Conservation (phyloP, 1,140 invertebrate species). For the Melanaphis sacchari region DNA sequence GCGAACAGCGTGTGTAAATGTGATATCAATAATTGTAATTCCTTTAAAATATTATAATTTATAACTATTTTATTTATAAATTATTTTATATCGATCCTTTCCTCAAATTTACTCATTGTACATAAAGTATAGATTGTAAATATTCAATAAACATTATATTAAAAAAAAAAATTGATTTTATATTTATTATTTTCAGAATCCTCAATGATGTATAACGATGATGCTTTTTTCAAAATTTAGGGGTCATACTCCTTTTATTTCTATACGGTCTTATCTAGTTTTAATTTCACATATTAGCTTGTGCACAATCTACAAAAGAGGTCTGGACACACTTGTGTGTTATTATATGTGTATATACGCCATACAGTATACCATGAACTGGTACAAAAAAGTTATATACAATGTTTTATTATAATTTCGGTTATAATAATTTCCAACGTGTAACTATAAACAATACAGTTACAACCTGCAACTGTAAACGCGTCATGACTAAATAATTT, state of each 20-base stretch:
- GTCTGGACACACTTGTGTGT: neutral
- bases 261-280: neutral
- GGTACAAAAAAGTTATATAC: neutral
- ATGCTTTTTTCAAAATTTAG: neutral
- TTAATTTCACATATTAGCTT: neutral
- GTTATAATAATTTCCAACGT: neutral
- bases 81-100: too few relatives aligned
- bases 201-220: neutral
- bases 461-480: neutral
- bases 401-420: neutral
- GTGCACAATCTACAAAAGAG: neutral
- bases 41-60: too few relatives aligned
- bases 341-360: neutral
- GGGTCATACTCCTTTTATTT: neutral
- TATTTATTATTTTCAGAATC: neutral
- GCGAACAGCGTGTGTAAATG: too few relatives aligned
- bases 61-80: too few relatives aligned
- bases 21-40: too few relatives aligned
- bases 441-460: neutral
- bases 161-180: too few relatives aligned
- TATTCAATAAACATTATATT: too few relatives aligned
- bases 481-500: neutral
- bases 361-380: neutral
- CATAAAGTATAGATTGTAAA: too few relatives aligned
- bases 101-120: too few relatives aligned